Base-by-base conservation (phyloP, 2,113 vertebrate genomes). In the Rhynchopsitta pachyrhyncha region DNA sequence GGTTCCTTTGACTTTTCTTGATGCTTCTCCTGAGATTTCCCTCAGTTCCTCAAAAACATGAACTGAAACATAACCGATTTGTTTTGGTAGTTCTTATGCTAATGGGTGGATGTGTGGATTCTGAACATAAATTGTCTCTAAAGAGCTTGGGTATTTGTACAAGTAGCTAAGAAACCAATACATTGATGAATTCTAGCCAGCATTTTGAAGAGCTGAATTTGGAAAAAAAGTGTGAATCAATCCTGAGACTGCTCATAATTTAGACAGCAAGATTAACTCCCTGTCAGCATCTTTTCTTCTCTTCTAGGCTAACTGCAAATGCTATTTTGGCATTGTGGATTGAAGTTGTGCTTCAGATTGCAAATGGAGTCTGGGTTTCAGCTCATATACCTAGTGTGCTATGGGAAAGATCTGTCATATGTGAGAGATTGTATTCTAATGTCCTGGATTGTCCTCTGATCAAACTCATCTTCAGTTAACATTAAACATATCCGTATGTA, bases 81-180 rank as follows among this genome's bases (percentile, higher is more conserved):
- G 93, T 91, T 95, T 85, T 89, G 80, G 73, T 94, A 70, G 90
- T 77, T 83, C 35, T 81, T 92, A 94, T 93, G 90, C 91, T 93
- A 88, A 94, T 80, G 80, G 18, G 3, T 64, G 33, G 82, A 85
- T 50, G 46, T 86, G 83, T 94, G 91, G 91, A 59, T 92, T 94
- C 57, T 81, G 68, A 95, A 86, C 85, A 80, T 95, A 96, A 95
- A 94, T 95, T 94, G 80, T 92, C 60, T 88, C 55, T 93, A 59
- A 95, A 81, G 82, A 93, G 46, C 66, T 77, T 82, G 49, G 46
- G 5, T 95, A 82, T 94, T 94, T 86, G 78, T 89, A 83, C 75
- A 60, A 78, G 94, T 52, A 92, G 67, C 90, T 95, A 55, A 91
- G 91, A 90, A 94, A 82, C 52, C 92, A 78, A 70, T 88, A 70